Evolutionary conservation across 2,113 vertebrate genomes (phyloP).

Genomic region (Picathartes gymnocephalus): DNA sequence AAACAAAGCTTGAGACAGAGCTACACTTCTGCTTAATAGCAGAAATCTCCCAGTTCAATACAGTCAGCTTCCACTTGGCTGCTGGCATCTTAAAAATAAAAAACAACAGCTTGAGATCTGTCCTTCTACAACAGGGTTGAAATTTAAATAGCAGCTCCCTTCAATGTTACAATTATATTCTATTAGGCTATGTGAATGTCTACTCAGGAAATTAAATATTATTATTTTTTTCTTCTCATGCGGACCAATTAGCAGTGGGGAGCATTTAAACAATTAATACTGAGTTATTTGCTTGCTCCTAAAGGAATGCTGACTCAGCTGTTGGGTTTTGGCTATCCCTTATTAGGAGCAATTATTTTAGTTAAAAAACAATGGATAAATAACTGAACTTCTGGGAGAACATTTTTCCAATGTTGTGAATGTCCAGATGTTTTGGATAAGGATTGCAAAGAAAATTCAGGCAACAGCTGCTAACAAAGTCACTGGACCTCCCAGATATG

Average conservation of each 20-base stretch:
- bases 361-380: not conserved
- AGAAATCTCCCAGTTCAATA: not conserved
- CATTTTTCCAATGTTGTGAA: not conserved
- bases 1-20: not conserved
- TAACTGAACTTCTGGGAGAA: not conserved
- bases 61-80: not conserved
- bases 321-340: not conserved
- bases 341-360: not conserved
- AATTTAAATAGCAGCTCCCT: not conserved
- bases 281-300: not conserved
- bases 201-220: not conserved
- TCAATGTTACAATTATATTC: not conserved
- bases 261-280: not conserved
- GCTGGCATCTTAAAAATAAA: not conserved
- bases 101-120: not conserved
- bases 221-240: not conserved
- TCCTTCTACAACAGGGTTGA: not conserved
- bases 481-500: fast-evolving
- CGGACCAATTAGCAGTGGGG: not conserved
- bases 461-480: not conserved
- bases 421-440: not conserved
- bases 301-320: not conserved
- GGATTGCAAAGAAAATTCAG: not conserved
- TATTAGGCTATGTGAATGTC: not conserved
- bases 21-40: not conserved